These are phyloP conservation scores for Drosophila mimica DNA, from an alignment of 2,888 invertebrate genomes.

Conservation along the genomic window DNA sequence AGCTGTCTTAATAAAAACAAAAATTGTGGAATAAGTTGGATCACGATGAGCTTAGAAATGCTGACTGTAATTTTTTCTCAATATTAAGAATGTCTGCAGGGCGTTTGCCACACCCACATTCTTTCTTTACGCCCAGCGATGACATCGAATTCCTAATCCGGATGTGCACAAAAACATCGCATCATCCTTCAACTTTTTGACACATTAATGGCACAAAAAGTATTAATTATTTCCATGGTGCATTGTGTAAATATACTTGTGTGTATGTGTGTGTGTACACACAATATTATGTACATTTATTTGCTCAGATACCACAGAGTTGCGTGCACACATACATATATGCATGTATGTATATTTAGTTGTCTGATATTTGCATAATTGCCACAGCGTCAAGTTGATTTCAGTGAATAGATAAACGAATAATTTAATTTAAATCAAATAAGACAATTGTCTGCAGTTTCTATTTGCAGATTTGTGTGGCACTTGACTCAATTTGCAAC, in stretches of 20 bases:
- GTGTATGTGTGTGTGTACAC: not conserved
- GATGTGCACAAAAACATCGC: not conserved
- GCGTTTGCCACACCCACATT: not conserved
- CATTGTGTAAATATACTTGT: not conserved
- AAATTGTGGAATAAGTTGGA: not conserved
- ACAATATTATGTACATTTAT: conserved; percentile 12
- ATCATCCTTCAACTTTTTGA: not conserved
- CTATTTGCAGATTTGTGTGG: conserved; percentile 15
- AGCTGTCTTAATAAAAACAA: not conserved
- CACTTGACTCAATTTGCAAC: conserved; percentile 56
- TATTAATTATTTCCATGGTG: conserved; percentile 2
- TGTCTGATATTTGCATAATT: conserved; percentile 48
- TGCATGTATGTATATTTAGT: conserved; percentile 1
- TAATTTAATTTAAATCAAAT: conserved; percentile 52
- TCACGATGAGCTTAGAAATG: not conserved
- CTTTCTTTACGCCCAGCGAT: not conserved
- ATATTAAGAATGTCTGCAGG: not conserved
- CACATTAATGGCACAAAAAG: not conserved
- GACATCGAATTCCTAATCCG: not conserved
- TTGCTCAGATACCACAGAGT: conserved; percentile 6
- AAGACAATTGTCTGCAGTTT: conserved; percentile 9
- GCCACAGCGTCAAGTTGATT: conserved; percentile 26
- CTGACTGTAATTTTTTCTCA: not conserved
- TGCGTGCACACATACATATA: not conserved
- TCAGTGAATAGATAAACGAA: conserved; percentile 9